phyloP scores from a whole-genome alignment of 2,113 vertebrate species.

The Erythrocebus patas region DNA sequence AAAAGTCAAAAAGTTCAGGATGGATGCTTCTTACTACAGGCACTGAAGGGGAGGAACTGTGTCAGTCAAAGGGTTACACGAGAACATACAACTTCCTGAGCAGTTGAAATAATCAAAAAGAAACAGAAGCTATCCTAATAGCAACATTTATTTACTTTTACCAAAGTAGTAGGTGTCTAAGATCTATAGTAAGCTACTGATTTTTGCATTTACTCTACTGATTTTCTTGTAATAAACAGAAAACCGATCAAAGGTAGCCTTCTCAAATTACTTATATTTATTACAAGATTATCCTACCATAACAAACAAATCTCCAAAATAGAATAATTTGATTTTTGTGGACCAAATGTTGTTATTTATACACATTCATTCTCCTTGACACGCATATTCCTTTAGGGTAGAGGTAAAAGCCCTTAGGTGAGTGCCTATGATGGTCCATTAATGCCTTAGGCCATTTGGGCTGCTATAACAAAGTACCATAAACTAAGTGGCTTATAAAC shows the following conservation, averaged over 20 bases:
- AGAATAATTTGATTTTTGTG: neutral
- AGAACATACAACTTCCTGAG: neutral
- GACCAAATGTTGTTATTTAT: neutral
- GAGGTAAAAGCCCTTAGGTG: neutral
- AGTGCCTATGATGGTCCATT: neutral
- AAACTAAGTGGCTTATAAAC: neutral
- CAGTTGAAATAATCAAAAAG: neutral
- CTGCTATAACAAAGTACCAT: neutral
- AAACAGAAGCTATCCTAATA: neutral
- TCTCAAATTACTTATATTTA: neutral
- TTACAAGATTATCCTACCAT: neutral
- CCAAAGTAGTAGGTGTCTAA: neutral
- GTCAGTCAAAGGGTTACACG: neutral
- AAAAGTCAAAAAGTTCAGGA: neutral
- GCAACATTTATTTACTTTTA: neutral
- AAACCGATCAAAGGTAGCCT: neutral
- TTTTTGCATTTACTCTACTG: neutral
- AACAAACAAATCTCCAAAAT: neutral
- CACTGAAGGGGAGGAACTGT: neutral
- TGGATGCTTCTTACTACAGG: neutral
- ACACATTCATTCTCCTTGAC: neutral
- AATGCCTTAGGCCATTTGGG: neutral
- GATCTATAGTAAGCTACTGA: neutral
- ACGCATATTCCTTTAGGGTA: neutral
- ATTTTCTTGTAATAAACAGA: neutral